Conservation (phyloP, 2,113 vertebrate species). For the Silurus glanis region DNA sequence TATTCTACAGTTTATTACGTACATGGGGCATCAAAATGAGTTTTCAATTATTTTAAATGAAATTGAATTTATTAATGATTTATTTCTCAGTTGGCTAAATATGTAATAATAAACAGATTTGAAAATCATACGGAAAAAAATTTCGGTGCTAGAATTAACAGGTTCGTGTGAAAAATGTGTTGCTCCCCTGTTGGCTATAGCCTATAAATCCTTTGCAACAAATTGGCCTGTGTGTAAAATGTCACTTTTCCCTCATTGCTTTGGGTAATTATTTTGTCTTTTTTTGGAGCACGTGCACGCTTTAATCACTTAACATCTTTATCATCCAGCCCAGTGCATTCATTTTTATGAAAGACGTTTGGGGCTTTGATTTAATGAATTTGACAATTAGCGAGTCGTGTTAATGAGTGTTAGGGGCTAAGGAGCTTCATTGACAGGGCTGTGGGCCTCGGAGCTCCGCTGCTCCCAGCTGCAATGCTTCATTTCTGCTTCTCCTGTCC, state of each 20-base stretch:
- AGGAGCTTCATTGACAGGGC: slow-evolving; percentile 76
- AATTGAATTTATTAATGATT: not conserved
- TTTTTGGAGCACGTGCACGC: slow-evolving; percentile 49
- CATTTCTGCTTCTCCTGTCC: slow-evolving; percentile 80
- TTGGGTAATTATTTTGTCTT: slow-evolving; percentile 66
- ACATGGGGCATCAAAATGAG: not conserved
- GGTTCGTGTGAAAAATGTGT: slow-evolving; percentile 11
- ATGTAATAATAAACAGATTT: slow-evolving; percentile 8
- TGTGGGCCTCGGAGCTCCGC: slow-evolving; percentile 72
- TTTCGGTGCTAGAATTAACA: not conserved
- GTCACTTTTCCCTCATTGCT: slow-evolving; percentile 59
- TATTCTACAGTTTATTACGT: not conserved
- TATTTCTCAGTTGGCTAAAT: not conserved
- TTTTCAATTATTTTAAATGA: not conserved
- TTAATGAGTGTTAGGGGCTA: slow-evolving; percentile 79
- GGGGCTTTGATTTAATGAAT: slow-evolving; percentile 77
- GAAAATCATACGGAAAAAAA: too few species aligned
- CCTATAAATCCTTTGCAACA: slow-evolving; percentile 22
- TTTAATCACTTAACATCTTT: slow-evolving; percentile 78
- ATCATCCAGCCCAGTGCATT: slow-evolving; percentile 74
- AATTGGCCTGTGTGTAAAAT: slow-evolving; percentile 26
- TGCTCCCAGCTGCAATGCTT: slow-evolving; percentile 78
- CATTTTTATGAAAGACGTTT: slow-evolving; percentile 73
- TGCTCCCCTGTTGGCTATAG: slow-evolving; percentile 11
- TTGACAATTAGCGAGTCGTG: slow-evolving; percentile 80